Conservation (phyloP, 2,888 invertebrate species). For the Morpho achilles region DNA sequence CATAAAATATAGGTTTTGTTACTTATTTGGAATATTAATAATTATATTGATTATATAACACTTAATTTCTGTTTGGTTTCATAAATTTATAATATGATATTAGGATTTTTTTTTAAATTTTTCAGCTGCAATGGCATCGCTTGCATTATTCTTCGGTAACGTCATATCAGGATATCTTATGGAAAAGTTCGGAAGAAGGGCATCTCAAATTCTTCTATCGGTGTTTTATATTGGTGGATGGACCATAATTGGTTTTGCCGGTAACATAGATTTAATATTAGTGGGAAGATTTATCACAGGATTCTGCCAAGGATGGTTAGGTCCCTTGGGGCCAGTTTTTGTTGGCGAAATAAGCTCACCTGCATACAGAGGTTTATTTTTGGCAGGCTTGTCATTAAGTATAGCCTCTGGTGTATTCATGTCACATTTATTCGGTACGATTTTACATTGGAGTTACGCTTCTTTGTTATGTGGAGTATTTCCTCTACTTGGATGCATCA, state of each 20-base stretch:
- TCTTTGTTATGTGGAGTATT: constrained; percentile 77
- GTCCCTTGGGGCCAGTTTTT: constrained; percentile 78
- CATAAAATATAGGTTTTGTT: not conserved
- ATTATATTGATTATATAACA: no score
- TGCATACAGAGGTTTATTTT: constrained; percentile 80
- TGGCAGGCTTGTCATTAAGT: constrained; percentile 80
- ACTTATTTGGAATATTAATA: no score
- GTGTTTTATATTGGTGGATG: constrained; percentile 79
- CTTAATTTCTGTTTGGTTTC: no score
- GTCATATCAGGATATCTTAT: constrained; percentile 79
- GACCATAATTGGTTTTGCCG: constrained; percentile 76
- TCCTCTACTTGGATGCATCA: constrained; percentile 71
- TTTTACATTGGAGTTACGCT: constrained; percentile 79
- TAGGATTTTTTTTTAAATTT: constrained; percentile 29
- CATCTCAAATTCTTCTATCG: constrained; percentile 71
- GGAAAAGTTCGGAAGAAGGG: constrained; percentile 80
- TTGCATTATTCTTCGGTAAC: constrained; percentile 81
- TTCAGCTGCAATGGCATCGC: constrained; percentile 80
- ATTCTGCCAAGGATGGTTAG: constrained; percentile 78
- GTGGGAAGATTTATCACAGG: constrained; percentile 79
- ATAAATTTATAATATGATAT: no score
- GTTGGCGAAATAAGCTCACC: constrained; percentile 81
- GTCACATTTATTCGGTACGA: constrained; percentile 83
- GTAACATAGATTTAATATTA: constrained; percentile 63
- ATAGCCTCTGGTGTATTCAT: constrained; percentile 82